These are phyloP conservation scores for Flexamia atlantica DNA, from an alignment of 2,888 invertebrate species.

Conservation along the genomic window DNA sequence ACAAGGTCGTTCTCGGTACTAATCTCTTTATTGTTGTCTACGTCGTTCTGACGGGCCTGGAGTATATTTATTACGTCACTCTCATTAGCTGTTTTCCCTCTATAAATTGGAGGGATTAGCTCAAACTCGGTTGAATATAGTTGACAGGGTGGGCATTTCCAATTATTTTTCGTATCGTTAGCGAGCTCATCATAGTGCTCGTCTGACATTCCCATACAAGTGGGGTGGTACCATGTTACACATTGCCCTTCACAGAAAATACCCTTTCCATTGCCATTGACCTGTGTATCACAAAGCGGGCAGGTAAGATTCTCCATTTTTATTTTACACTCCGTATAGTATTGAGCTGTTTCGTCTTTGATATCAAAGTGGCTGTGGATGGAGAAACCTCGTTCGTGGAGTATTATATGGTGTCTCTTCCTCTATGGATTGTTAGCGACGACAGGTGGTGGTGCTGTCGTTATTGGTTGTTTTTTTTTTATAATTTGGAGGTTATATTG, in stretches of 20 bases:
- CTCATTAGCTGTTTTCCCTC: background rate
- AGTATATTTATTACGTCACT: background rate
- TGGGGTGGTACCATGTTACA: background rate
- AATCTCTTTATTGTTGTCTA: background rate
- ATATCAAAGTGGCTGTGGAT: conserved; percentile 20
- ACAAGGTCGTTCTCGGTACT: background rate
- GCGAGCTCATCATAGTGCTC: background rate
- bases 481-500: no score
- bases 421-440: conserved; percentile 12
- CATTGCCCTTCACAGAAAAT: background rate
- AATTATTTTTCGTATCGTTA: background rate
- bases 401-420: background rate
- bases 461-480: no score
- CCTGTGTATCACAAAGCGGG: background rate
- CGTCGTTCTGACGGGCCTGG: background rate
- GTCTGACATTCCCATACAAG: background rate
- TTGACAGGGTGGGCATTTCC: background rate
- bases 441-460: background rate
- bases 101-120: background rate
- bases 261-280: background rate
- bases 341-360: background rate
- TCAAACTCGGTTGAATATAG: background rate
- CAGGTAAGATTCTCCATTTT: background rate
- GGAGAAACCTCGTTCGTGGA: background rate
- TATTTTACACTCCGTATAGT: background rate